Base-by-base conservation (phyloP, 2,888 invertebrate species). In the Ophonus ardosiacus region DNA sequence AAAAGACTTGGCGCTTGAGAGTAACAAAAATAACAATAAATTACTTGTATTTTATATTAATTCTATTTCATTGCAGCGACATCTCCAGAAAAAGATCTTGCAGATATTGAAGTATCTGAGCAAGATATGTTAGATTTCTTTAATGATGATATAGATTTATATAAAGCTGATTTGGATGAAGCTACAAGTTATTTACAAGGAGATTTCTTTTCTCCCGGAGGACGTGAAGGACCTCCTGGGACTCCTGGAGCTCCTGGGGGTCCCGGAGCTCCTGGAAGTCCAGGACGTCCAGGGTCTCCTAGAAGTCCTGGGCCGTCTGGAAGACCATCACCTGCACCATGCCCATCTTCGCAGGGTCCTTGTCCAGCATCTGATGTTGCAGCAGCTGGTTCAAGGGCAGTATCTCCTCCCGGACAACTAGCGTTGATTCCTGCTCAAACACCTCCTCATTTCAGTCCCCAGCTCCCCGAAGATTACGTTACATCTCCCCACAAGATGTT, bases 1-100 rank as follows among this genome's bases (percentile, higher is more conserved):
- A 1, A 86, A 87, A 18, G 89, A 89, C 68, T 68, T 31, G n/a
- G 7, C 57, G 10, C 43, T 51, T 51, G 43, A 51, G 2, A 8
- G 43, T 51, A 51, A 51, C 2, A 10, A 51, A 51, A 8, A 8
- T 10, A 3, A 10, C 6, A 51, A 51, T 4, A 51, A 51, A 13
- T 51, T 6, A 51, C 13, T 13, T 51, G 4, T 51, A 13, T 51
- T 51, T 13, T 31, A 21, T 31, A 51, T 13, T 51, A 51, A 51
- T 51, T 13, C 10, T 51, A 51, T 51, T 51, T 51, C 4, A 13
- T 57, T n/a, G 8, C 21, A 57, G 56, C 24, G 15, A 13, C 56
- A 63, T 81, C 65, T 0, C 61, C 63, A 15, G n/a, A 17, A 7
- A 63, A 65, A 81, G 65, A 65, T 18, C 18, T 63, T n/a, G n/a